phyloP scores from a whole-genome alignment of 2,797 vertebrate genomes.

The Columba guinea region DNA sequence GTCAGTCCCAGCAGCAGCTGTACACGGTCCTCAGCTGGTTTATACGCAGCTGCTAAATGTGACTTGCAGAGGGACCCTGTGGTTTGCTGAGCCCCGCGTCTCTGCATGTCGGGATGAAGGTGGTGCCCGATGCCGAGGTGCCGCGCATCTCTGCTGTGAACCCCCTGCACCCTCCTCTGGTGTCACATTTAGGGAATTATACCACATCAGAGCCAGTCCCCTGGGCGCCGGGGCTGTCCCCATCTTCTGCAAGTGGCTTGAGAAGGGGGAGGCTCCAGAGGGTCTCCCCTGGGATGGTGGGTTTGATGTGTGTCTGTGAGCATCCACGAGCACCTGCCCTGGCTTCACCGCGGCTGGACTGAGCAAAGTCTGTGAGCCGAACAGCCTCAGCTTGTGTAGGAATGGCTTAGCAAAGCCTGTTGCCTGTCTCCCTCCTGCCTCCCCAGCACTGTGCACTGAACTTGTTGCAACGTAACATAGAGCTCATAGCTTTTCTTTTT shows the following conservation, averaged over 20 bases:
- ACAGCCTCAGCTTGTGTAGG: rapidly evolving
- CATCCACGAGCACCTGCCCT: not conserved
- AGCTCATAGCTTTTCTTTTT: not conserved
- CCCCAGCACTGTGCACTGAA: not conserved
- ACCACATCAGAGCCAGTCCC: rapidly evolving
- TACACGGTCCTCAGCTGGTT: rapidly evolving
- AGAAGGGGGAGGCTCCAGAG: not conserved
- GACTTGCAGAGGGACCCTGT: not conserved
- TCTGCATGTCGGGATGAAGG: rapidly evolving
- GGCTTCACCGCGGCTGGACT: not conserved
- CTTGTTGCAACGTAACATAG: not conserved
- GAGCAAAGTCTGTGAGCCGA: not conserved
- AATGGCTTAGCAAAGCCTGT: not conserved
- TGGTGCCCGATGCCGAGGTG: not conserved
- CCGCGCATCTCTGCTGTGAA: not conserved
- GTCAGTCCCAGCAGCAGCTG: rapidly evolving
- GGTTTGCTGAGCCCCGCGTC: not conserved
- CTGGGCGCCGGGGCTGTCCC: rapidly evolving
- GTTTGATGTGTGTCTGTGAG: not conserved
- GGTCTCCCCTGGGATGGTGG: rapidly evolving
- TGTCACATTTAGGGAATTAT: rapidly evolving
- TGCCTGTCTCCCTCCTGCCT: not conserved
- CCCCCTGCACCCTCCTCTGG: not conserved
- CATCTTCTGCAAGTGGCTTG: rapidly evolving
- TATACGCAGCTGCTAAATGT: rapidly evolving